Evolutionary conservation across 2,113 vertebrate species (phyloP).

Genomic region (Paedocypris sp.): DNA sequence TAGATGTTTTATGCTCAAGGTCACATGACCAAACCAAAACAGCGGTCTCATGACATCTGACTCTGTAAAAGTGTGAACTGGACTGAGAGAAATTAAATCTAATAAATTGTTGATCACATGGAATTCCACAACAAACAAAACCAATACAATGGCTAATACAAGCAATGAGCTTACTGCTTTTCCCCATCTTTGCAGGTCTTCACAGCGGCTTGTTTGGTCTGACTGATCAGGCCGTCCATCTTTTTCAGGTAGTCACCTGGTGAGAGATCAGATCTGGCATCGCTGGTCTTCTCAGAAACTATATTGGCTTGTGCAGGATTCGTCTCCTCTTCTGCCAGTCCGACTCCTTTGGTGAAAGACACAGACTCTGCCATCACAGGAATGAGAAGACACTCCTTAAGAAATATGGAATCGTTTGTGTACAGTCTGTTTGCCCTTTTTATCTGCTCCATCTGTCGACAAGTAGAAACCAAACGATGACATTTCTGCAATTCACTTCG

Average conservation of each 20-base stretch:
- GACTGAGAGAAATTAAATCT: no score
- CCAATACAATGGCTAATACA: neutral
- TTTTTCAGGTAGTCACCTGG: slow-evolving; percentile 73
- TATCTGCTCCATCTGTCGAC: slow-evolving; percentile 82
- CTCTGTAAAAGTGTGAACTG: no score
- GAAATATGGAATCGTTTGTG: slow-evolving; percentile 87
- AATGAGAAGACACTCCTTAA: slow-evolving; percentile 75
- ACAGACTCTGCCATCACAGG: slow-evolving; percentile 56
- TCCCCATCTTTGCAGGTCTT: slow-evolving; percentile 54
- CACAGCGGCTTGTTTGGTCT: slow-evolving; percentile 71
- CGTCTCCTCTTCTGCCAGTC: slow-evolving; percentile 26
- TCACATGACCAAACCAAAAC: no score
- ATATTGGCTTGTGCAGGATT: slow-evolving; percentile 11
- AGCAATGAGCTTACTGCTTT: slow-evolving; percentile 58
- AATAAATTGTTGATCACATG: neutral
- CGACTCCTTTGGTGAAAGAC: slow-evolving; percentile 34
- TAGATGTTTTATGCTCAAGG: no score
- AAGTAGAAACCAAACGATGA: neutral
- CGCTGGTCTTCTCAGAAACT: slow-evolving; percentile 7
- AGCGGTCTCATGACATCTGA: no score
- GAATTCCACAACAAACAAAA: neutral
- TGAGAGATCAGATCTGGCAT: slow-evolving; percentile 55
- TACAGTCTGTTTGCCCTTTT: slow-evolving; percentile 84
- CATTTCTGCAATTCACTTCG: neutral
- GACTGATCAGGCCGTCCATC: slow-evolving; percentile 72